Percentiles rank a stretch among this genome's conserved stretches.
These are phyloP conservation scores for Thalpophila matura DNA, from an alignment of 2,888 invertebrate species.

Conservation along the genomic window DNA sequence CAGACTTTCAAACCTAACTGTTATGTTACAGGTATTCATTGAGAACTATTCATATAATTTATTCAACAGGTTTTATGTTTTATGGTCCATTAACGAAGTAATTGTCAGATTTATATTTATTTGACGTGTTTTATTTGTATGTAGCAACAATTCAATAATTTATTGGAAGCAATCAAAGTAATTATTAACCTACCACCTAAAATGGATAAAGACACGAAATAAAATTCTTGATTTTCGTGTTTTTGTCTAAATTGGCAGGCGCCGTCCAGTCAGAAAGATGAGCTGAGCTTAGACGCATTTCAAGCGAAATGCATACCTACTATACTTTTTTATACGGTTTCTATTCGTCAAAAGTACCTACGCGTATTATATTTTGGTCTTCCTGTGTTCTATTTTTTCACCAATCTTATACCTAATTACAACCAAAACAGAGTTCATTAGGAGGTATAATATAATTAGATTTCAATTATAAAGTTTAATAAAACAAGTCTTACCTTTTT, in stretches of 20 bases:
- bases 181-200: constrained; percentile 39
- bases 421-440: too few relatives aligned
- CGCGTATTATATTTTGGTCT: too few relatives aligned
- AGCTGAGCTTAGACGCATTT: constrained; percentile 21
- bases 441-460: too few relatives aligned
- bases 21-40: constrained; percentile 4
- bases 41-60: constrained; percentile 58
- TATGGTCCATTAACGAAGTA: constrained; percentile 62
- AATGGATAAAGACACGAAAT: constrained; percentile 17
- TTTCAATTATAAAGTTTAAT: not conserved
- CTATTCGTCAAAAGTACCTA: too few relatives aligned
- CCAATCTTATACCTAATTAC: too few relatives aligned
- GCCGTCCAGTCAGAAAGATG: constrained; percentile 15
- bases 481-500: constrained; percentile 67
- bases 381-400: too few relatives aligned
- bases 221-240: constrained; percentile 26
- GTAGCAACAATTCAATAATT: constrained; percentile 56
- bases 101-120: constrained; percentile 58
- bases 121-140: constrained; percentile 41
- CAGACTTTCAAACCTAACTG: constrained; percentile 43
- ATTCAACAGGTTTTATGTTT: constrained; percentile 55
- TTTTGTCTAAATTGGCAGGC: constrained; percentile 40
- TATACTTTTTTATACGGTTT: constrained; percentile 28
- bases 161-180: constrained; percentile 56
- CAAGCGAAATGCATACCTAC: not conserved